Percentiles rank a stretch among this genome's conserved stretches.
phyloP scores from a whole-genome alignment of 1,140 invertebrate genomes.

The Euwallacea similis region DNA sequence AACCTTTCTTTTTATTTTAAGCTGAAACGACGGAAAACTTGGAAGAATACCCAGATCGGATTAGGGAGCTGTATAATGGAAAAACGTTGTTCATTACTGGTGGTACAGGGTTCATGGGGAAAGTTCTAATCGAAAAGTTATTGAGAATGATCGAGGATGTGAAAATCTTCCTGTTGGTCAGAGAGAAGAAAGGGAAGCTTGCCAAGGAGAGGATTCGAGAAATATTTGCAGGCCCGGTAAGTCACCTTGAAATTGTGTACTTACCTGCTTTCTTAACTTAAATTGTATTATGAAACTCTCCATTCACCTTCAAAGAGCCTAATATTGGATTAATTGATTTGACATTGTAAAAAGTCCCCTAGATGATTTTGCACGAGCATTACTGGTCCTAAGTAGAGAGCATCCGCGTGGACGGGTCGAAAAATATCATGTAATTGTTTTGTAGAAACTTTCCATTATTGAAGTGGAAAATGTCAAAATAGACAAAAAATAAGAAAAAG shows the following conservation, averaged over 20 bases:
- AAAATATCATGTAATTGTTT: too few relatives aligned
- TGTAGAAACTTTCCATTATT: too few relatives aligned
- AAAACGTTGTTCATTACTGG: slow-evolving; percentile 64
- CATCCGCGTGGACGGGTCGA: too few relatives aligned
- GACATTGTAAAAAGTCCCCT: too few relatives aligned
- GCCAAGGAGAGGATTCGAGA: slow-evolving; percentile 66
- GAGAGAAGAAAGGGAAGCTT: slow-evolving; percentile 76
- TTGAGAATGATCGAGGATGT: slow-evolving; percentile 74
- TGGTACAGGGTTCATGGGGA: slow-evolving; percentile 85
- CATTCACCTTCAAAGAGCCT: too few relatives aligned
- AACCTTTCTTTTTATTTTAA: not conserved
- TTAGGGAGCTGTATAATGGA: slow-evolving; percentile 58
- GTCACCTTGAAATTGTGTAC: slow-evolving; percentile 35
- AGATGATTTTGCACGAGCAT: too few relatives aligned
- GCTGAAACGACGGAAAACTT: slow-evolving; percentile 23
- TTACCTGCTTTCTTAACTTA: too few relatives aligned
- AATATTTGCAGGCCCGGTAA: slow-evolving; percentile 65
- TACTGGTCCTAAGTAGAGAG: too few relatives aligned
- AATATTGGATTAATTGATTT: too few relatives aligned
- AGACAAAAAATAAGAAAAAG: too few relatives aligned
- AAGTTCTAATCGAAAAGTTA: slow-evolving; percentile 87
- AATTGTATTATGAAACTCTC: too few relatives aligned
- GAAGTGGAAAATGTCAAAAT: too few relatives aligned
- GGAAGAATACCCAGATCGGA: slow-evolving; percentile 57
- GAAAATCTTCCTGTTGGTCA: slow-evolving; percentile 77